Percentiles rank a stretch among this genome's conserved stretches.
Conservation (phyloP, 1,140 invertebrate species). For the Drosophila mayri region DNA sequence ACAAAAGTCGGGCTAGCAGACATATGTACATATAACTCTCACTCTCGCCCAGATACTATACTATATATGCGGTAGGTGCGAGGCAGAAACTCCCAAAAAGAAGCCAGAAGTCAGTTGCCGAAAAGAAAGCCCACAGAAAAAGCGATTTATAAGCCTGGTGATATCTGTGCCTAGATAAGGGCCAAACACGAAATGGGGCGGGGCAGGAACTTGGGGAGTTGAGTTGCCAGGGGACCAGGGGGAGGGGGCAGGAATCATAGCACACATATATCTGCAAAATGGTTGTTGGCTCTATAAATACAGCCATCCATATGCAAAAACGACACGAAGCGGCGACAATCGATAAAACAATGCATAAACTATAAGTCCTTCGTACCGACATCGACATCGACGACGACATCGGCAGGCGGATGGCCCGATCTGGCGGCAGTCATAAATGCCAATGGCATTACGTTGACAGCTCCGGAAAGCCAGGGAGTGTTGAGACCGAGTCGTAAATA, state of each 20-base stretch:
- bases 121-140: conserved; percentile 42
- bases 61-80: conserved; percentile 33
- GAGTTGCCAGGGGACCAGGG: conserved; percentile 1
- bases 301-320: conserved; percentile 50
- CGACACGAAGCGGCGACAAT: conserved; percentile 73
- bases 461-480: conserved; percentile 58
- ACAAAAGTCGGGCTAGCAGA: conserved; percentile 32
- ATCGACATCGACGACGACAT: conserved; percentile 37
- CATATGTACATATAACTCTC: conserved; percentile 5
- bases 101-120: conserved; percentile 8
- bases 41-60: conserved; percentile 4
- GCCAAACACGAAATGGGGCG: conserved; percentile 63
- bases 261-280: conserved; percentile 26
- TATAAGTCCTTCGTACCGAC: conserved; percentile 73
- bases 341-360: conserved; percentile 82
- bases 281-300: conserved; percentile 68
- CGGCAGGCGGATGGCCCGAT: conserved; percentile 36
- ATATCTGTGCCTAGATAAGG: conserved; percentile 60
- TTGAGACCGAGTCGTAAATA: conserved; percentile 65
- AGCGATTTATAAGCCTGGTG: conserved; percentile 58
- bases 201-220: neutral
- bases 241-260: conserved; percentile 22
- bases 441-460: conserved; percentile 76
- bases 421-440: conserved; percentile 64
- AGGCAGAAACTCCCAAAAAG: conserved; percentile 31